Base-by-base conservation (phyloP, 53 echinoderm and acorn worm species). In the Astropecten irregularis region DNA sequence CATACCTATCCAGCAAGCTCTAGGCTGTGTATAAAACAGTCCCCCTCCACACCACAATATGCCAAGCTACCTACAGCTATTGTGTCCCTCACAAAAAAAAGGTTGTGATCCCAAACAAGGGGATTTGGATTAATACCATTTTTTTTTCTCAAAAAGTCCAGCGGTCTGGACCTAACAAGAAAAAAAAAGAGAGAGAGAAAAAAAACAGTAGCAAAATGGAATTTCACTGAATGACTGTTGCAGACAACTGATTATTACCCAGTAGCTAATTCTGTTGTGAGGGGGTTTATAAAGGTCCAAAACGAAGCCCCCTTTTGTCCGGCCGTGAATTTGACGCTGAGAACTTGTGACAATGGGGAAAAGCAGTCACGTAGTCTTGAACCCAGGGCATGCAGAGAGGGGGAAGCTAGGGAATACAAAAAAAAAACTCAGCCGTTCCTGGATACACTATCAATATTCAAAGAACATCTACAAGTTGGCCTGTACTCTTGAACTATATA, bases 171-270 rank as follows among this genome's bases (percentile, higher is more conserved):
- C n/a, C n/a, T n/a, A n/a, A n/a, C n/a, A n/a, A n/a, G 56, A 15
- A 25, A 18, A 19, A 40, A 36, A 40, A 35, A 14, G 18, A 52
- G 51, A 52, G 53, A 36, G 50, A 31, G 33, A 14, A 22, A 20
- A 7, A 42, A 55, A 35, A 74, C 79, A 79, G 79, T 79, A 61
- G 63, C 79, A 46, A 79, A 79, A 40, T n/a, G 39, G 79, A 46
- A 62, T 79, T 62, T 62, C 49, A 47, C 25, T 3, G 28, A 56
- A 57, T n/a, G 44, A 58, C 30, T 79, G 61, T 79, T 61, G 60
- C 33, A 33, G 62, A 79, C 63, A 42, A 42, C 46, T 60, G 19
- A 30, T 29, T 31, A 49, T 62, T 44, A 42, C 79, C n/a, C 49
- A 29, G 47, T 47, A 62, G 79, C 79, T 47, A 22, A 79, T n/a